Percentiles rank a stretch among this genome's conserved stretches.
Evolutionary conservation across 2,113 vertebrate genomes (phyloP).

Genomic region (Eurystomus gularis): DNA sequence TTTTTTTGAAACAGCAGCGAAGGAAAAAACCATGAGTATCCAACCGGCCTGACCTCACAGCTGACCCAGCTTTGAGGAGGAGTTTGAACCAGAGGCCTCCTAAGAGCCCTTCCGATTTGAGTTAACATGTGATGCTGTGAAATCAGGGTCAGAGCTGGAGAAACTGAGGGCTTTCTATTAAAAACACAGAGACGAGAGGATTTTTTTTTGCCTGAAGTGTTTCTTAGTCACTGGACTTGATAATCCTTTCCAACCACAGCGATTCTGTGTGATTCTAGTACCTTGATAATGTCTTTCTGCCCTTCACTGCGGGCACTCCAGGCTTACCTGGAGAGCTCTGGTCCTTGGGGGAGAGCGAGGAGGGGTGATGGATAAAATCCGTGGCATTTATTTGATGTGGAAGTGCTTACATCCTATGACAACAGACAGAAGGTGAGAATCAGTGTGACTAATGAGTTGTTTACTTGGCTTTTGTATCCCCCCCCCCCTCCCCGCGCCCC

Average conservation of each 20-base stretch:
- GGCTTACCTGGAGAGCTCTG: neutral
- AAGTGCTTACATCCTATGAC: conserved; percentile 4
- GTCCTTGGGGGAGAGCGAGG: neutral
- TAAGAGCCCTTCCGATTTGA: neutral
- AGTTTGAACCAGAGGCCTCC: neutral
- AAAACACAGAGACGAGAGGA: neutral
- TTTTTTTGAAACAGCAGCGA: neutral
- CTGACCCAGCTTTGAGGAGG: neutral
- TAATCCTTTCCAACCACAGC: no score
- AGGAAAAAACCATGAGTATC: neutral
- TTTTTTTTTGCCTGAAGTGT: neutral
- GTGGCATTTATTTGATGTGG: conserved; percentile 36
- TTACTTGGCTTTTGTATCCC: conserved; percentile 18
- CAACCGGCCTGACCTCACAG: neutral
- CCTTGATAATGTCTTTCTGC: neutral
- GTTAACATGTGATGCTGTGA: neutral
- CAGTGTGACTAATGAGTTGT: conserved; percentile 38
- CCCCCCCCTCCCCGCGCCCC: rapidly evolving
- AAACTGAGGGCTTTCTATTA: neutral
- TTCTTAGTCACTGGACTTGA: neutral
- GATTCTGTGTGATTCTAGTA: neutral
- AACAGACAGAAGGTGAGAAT: conserved; percentile 28
- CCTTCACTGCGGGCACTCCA: neutral
- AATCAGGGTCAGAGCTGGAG: neutral
- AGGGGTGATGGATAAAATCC: neutral